These are phyloP conservation scores for Falco peregrinus DNA, from an alignment of 2,797 vertebrate species.

Conservation along the genomic window DNA sequence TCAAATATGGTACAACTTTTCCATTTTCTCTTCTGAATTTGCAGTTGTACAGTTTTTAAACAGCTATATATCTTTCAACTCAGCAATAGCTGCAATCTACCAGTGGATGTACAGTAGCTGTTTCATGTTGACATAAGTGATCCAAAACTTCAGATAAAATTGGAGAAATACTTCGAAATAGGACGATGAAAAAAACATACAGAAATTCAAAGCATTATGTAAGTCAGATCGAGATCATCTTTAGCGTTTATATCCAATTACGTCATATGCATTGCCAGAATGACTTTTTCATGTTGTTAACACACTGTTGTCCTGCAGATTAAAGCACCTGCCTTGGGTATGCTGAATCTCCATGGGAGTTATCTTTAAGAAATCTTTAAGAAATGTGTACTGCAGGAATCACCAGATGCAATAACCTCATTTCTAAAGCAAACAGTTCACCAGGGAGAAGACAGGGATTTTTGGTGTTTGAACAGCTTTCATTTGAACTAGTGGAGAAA, in stretches of 20 bases:
- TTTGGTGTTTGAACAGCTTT: neutral
- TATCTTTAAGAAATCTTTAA: neutral
- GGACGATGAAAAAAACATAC: neutral
- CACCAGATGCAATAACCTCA: neutral
- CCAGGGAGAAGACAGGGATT: neutral
- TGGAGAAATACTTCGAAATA: neutral
- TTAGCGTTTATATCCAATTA: neutral
- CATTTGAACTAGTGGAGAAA: neutral
- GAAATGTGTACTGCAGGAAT: neutral
- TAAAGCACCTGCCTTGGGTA: slow-evolving; percentile 16
- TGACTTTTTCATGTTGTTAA: neutral
- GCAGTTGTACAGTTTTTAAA: neutral
- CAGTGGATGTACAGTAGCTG: neutral
- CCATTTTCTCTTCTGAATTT: neutral
- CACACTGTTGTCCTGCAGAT: neutral
- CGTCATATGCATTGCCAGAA: neutral
- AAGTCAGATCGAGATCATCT: slow-evolving; percentile 25
- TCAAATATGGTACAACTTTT: neutral
- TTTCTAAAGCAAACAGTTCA: slow-evolving; percentile 22
- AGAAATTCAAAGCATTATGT: neutral
- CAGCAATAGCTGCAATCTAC: neutral
- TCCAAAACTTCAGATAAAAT: neutral
- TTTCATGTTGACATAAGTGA: neutral
- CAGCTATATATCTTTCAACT: neutral
- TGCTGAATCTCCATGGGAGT: neutral